Evolutionary conservation across 1,140 invertebrate genomes (phyloP).

Genomic region (Aphelenchoides fujianensis): DNA sequence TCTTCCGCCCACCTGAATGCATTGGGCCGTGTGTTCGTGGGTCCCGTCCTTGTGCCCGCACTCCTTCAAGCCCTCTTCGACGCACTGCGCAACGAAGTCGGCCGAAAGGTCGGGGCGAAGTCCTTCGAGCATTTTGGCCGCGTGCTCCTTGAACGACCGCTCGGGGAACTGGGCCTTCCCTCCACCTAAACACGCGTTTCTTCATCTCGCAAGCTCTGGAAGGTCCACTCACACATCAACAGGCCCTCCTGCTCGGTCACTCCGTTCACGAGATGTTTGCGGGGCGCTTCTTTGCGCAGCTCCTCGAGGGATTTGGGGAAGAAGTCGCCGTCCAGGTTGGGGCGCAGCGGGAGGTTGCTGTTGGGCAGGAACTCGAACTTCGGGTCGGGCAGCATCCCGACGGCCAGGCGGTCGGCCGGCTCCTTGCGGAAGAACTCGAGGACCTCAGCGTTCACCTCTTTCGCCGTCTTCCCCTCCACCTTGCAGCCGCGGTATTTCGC

Average conservation of each 20-base stretch:
- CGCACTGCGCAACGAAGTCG: not conserved
- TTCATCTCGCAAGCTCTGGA: not conserved
- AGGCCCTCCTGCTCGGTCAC: conserved; percentile 47
- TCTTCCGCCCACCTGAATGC: not conserved
- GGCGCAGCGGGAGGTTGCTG: not conserved
- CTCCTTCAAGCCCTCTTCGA: not conserved
- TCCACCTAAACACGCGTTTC: not conserved
- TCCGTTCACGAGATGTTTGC: conserved; percentile 43
- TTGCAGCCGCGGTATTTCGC: conserved; percentile 23
- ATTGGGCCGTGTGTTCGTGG: too few relatives aligned
- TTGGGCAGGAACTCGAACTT: not conserved
- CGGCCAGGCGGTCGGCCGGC: conserved; percentile 26
- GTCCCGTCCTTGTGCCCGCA: not conserved
- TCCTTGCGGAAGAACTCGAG: conserved; percentile 29
- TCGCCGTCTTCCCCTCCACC: conserved; percentile 16
- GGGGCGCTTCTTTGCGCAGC: conserved; percentile 45
- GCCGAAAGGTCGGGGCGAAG: not conserved
- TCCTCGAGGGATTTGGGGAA: conserved; percentile 46
- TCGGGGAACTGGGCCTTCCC: not conserved
- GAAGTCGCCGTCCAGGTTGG: conserved; percentile 40
- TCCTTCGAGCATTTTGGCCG: not conserved
- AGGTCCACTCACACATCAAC: conserved; percentile 43
- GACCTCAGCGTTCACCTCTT: conserved; percentile 27
- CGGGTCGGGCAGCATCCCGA: conserved; percentile 22
- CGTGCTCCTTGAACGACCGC: not conserved